Evolutionary conservation across 2,113 vertebrate genomes (phyloP).

Genomic region (Trematocara variabile): DNA sequence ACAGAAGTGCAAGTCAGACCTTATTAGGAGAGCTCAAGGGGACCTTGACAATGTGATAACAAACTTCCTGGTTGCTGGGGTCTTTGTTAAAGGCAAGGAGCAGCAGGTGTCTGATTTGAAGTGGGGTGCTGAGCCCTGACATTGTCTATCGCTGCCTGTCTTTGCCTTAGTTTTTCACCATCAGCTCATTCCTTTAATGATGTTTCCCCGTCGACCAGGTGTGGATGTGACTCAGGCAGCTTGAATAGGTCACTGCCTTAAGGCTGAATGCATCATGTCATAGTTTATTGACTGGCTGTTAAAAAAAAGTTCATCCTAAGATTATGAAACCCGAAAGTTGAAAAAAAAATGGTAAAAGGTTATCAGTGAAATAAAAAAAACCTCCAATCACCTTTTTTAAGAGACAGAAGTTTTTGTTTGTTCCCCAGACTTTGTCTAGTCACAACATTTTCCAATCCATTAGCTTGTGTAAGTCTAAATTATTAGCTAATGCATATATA

Average conservation of each 20-base stretch:
- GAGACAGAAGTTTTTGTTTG: background rate
- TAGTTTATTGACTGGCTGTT: background rate
- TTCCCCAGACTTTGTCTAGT: background rate
- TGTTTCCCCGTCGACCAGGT: background rate
- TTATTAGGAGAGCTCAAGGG: constrained; percentile 25
- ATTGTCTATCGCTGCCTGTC: background rate
- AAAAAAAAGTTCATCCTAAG: background rate
- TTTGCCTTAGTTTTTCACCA: background rate
- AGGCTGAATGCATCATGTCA: background rate
- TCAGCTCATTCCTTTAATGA: constrained; percentile 37
- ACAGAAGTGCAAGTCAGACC: constrained; percentile 4
- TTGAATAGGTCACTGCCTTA: background rate
- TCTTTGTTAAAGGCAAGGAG: background rate
- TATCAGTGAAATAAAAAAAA: background rate
- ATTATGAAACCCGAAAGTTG: background rate
- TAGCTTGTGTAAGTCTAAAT: background rate
- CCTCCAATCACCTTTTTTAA: background rate
- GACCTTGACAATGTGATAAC: constrained; percentile 21
- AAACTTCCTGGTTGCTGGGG: background rate
- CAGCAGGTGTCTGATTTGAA: constrained; percentile 22
- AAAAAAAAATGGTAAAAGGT: background rate
- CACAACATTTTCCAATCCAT: background rate
- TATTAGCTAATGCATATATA: background rate
- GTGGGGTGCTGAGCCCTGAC: constrained; percentile 16
- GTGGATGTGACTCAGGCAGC: background rate